These are phyloP conservation scores for Spea multiplicata DNA, from an alignment of 2,113 vertebrate species.

Conservation along the genomic window DNA sequence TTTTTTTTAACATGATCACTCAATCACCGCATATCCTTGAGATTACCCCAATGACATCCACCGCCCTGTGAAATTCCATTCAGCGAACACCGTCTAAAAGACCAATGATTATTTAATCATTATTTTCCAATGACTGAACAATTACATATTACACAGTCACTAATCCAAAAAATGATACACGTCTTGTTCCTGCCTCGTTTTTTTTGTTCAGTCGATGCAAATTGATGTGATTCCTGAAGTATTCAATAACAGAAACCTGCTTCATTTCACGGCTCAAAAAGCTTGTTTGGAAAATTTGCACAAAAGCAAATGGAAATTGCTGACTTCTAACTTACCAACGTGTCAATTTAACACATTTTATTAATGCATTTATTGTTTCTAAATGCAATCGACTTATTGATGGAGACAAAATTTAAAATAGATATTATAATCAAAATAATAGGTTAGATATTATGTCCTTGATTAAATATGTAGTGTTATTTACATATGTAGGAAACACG, in stretches of 20 bases:
- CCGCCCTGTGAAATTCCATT: not conserved
- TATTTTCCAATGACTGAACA: constrained; percentile 17
- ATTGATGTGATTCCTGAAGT: not conserved
- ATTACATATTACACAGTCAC: constrained; percentile 1
- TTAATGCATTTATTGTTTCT: no score
- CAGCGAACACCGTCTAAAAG: constrained; percentile 2
- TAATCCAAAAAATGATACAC: not conserved
- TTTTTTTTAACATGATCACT: not conserved
- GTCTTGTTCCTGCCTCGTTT: not conserved
- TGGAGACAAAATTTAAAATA: no score
- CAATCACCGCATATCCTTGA: constrained; percentile 7
- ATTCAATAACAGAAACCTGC: not conserved
- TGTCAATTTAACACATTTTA: not conserved
- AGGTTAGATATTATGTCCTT: no score
- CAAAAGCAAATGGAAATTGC: not conserved
- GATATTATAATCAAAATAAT: no score
- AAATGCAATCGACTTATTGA: no score
- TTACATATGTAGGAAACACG: no score
- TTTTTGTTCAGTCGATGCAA: not conserved
- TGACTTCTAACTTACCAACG: not conserved
- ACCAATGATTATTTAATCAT: constrained; percentile 6
- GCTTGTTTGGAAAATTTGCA: not conserved
- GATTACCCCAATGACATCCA: not conserved
- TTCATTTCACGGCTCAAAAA: not conserved
- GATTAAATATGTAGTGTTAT: no score